Percentiles rank a stretch among this genome's conserved stretches.
phyloP scores from a whole-genome alignment of 1,140 invertebrate species.

The Kradibia gibbosae region DNA sequence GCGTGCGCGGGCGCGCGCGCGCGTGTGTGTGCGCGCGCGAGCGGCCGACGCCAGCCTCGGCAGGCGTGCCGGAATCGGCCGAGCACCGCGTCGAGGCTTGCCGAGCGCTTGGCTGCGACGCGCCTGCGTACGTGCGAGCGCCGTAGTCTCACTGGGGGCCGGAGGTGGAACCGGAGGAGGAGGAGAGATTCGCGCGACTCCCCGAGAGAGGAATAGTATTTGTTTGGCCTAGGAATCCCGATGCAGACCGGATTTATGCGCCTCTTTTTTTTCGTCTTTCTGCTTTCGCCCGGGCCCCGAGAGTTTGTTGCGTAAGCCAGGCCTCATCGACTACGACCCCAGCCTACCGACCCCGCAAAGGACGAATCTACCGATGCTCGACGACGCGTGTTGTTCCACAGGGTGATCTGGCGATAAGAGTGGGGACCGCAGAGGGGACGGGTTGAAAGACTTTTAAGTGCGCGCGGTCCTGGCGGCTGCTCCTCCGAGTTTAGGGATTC shows the following conservation, averaged over 20 bases:
- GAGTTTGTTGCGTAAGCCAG: background rate
- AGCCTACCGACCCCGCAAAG: no score
- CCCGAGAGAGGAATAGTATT: constrained; percentile 26
- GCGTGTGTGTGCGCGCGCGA: background rate
- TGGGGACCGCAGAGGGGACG: no score
- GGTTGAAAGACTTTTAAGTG: background rate
- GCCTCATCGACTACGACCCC: no score
- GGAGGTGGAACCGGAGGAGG: background rate
- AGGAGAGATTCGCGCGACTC: constrained; percentile 20
- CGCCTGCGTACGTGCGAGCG: constrained; percentile 5
- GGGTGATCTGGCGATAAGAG: no score
- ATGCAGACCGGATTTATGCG: constrained; percentile 12
- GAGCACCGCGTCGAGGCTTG: background rate
- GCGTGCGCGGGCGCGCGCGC: background rate
- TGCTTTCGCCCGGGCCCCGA: background rate
- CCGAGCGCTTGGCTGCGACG: background rate
- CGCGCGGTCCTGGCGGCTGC: no score
- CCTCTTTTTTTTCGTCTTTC: no score
- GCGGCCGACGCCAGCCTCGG: no score
- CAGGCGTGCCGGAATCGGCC: constrained; percentile 12
- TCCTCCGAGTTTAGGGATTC: background rate
- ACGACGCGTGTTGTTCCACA: background rate
- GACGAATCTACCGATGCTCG: no score
- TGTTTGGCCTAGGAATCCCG: constrained; percentile 37
- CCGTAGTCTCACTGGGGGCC: background rate